A percentile compares a stretch with the other conserved stretches of the same genome.
phyloP scores from a whole-genome alignment of 1,140 invertebrate species.

The Idris sp. region DNA sequence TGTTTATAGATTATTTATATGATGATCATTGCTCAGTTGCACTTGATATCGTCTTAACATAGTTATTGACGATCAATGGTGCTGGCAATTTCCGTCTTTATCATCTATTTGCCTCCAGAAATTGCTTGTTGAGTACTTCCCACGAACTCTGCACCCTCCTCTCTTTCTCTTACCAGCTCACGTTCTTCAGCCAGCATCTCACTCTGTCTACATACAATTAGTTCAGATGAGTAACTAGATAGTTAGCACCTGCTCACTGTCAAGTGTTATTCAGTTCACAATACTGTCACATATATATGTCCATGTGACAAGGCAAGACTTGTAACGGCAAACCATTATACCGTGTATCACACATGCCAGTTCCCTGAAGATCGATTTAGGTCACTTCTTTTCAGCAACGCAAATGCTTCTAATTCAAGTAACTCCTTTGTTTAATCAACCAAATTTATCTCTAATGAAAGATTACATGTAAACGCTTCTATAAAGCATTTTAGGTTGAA shows the following conservation, averaged over 20 bases:
- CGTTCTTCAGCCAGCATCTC: background rate
- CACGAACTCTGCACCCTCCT: slow-evolving; percentile 6
- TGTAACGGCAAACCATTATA: slow-evolving; percentile 40
- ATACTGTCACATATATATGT: slow-evolving; percentile 23
- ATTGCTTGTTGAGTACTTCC: slow-evolving; percentile 43
- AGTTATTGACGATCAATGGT: slow-evolving; percentile 37
- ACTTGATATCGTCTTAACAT: slow-evolving; percentile 10
- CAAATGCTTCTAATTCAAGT: slow-evolving; percentile 27
- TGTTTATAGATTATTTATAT: no score
- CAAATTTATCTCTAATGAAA: background rate
- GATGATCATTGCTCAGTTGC: slow-evolving; percentile 4
- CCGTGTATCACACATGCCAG: slow-evolving; percentile 27
- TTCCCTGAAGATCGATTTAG: slow-evolving; percentile 38
- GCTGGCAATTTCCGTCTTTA: slow-evolving; percentile 43
- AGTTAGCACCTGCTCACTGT: slow-evolving; percentile 40
- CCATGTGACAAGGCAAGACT: slow-evolving; percentile 32
- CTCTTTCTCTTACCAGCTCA: slow-evolving; percentile 1
- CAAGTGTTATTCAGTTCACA: slow-evolving; percentile 31
- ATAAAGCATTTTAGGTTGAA: no score
- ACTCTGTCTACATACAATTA: slow-evolving; percentile 45
- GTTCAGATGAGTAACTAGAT: slow-evolving; percentile 46
- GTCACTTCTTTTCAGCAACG: slow-evolving; percentile 28
- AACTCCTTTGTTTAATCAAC: slow-evolving; percentile 4
- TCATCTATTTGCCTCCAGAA: slow-evolving; percentile 42
- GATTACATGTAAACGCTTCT: slow-evolving; percentile 3